A percentile compares a stretch with the other conserved stretches of the same genome.
These are phyloP conservation scores for Procambarus virginalis DNA, from an alignment of 1,140 invertebrate species.

Conservation along the genomic window DNA sequence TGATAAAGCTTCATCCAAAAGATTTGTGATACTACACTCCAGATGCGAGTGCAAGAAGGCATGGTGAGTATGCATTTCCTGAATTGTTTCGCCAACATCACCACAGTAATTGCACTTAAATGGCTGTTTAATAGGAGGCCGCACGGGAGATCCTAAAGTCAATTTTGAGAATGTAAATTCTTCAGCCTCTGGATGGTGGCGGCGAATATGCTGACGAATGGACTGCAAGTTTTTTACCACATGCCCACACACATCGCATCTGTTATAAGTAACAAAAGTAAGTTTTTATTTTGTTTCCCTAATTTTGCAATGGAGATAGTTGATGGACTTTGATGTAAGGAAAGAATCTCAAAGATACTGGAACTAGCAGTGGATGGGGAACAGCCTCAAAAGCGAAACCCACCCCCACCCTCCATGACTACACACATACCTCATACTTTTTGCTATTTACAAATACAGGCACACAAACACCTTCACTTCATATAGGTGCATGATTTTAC, in stretches of 20 bases:
- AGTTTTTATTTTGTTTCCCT: too few relatives aligned
- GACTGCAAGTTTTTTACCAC: conserved; percentile 57
- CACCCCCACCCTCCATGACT: too few relatives aligned
- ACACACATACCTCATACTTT: too few relatives aligned
- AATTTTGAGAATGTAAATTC: conserved; percentile 54
- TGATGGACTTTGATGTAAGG: too few relatives aligned
- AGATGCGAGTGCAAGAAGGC: conserved; percentile 62
- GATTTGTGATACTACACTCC: conserved; percentile 47
- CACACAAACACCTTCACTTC: too few relatives aligned
- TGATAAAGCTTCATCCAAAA: conserved; percentile 61
- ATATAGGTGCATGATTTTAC: too few relatives aligned
- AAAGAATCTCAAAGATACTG: too few relatives aligned
- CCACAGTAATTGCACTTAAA: conserved; percentile 68
- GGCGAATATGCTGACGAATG: conserved; percentile 44
- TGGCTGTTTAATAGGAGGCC: conserved; percentile 58
- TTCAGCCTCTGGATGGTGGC: conserved; percentile 54
- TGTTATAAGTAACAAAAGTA: background rate
- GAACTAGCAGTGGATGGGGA: too few relatives aligned
- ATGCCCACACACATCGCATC: conserved; percentile 63
- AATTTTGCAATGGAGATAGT: too few relatives aligned
- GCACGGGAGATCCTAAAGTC: conserved; percentile 42
- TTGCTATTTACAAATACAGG: too few relatives aligned
- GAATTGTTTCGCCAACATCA: conserved; percentile 55
- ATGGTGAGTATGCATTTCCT: conserved; percentile 64
- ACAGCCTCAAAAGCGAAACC: too few relatives aligned